A percentile compares a stretch with the other conserved stretches of the same genome.
These are phyloP conservation scores for Chrysodeixis includens DNA, from an alignment of 2,888 invertebrate species.

Conservation along the genomic window DNA sequence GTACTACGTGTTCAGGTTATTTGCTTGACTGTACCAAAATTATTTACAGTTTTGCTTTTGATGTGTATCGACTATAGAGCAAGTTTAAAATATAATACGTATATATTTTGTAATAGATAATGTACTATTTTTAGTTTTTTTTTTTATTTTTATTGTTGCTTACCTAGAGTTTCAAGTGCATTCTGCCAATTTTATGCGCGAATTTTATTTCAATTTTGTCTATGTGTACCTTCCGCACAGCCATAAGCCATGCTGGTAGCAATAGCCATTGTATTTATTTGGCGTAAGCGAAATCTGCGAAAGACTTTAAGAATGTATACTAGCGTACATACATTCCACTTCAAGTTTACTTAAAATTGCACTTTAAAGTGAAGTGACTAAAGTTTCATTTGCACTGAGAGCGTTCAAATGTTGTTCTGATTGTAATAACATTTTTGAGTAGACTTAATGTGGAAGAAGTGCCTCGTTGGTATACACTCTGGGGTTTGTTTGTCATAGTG, in stretches of 20 bases:
- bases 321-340: background rate
- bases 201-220: background rate
- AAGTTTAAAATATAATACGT: background rate
- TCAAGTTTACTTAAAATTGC: background rate
- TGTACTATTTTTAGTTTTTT: background rate
- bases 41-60: too few species aligned
- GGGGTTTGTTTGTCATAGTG: background rate
- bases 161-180: background rate
- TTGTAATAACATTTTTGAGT: background rate
- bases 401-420: background rate
- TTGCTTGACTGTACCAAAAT: background rate
- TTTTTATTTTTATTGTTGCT: background rate
- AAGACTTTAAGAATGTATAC: background rate
- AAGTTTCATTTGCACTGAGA: too few species aligned
- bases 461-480: background rate
- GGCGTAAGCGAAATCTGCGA: background rate
- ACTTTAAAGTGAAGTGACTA: too few species aligned
- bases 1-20: background rate
- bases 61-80: too few species aligned
- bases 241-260: background rate
- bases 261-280: background rate
- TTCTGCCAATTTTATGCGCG: background rate
- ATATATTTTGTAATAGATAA: background rate
- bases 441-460: background rate
- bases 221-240: background rate